Conservation (phyloP, 2,797 vertebrate genomes). For the Coendou prehensilis region DNA sequence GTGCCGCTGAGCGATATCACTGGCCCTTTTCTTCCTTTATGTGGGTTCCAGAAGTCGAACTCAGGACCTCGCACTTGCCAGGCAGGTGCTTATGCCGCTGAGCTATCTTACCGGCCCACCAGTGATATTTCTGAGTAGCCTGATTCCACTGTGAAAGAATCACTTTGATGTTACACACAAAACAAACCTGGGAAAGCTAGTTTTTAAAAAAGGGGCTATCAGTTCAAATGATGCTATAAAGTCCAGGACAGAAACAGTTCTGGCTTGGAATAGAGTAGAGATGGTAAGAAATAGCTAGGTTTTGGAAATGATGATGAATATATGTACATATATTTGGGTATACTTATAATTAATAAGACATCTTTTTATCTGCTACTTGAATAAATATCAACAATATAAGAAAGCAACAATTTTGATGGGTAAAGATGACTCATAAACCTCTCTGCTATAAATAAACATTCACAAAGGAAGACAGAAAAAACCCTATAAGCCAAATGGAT, state of each 20-base stretch:
- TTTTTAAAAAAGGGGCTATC: neutral
- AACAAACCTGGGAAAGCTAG: neutral
- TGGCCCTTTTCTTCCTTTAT: too few species aligned
- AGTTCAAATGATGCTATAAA: neutral
- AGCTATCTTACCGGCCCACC: too few species aligned
- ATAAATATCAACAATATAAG: neutral
- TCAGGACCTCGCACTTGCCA: too few species aligned
- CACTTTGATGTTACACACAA: neutral
- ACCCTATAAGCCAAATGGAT: neutral
- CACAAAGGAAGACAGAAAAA: neutral
- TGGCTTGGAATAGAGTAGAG: neutral
- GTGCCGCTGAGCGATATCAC: too few species aligned
- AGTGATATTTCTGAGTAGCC: neutral
- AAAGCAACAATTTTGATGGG: conserved; percentile 19
- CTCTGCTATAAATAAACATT: neutral
- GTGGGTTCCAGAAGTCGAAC: too few species aligned
- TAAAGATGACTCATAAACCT: conserved; percentile 46
- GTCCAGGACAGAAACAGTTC: neutral
- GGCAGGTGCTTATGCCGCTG: too few species aligned
- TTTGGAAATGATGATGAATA: neutral
- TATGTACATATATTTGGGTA: neutral
- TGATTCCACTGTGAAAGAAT: conserved; percentile 16
- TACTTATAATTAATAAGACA: neutral
- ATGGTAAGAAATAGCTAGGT: neutral
- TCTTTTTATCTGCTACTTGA: conserved; percentile 22